A percentile compares a stretch with the other conserved stretches of the same genome.
phyloP scores from a whole-genome alignment of 2,888 invertebrate species.

The Blera fallax region DNA sequence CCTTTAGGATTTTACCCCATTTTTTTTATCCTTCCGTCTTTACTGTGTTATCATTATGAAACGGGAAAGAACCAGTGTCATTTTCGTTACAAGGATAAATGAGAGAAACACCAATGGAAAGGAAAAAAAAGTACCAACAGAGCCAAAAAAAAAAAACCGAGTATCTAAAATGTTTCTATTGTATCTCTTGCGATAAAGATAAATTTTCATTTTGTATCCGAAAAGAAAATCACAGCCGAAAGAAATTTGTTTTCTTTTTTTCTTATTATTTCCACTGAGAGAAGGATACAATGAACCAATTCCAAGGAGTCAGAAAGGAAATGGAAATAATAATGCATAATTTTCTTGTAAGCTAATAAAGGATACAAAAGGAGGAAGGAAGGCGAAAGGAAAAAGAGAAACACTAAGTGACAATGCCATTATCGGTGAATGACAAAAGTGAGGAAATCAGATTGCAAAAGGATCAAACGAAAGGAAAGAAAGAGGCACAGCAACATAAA shows the following conservation, averaged over 20 bases:
- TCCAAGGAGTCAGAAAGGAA: slow-evolving; percentile 45
- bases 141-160: background rate
- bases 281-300: slow-evolving; percentile 41
- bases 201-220: slow-evolving; percentile 57
- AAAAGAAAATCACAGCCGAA: background rate
- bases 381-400: background rate
- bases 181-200: slow-evolving; percentile 48
- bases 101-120: slow-evolving; percentile 15
- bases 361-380: slow-evolving; percentile 26
- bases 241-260: slow-evolving; percentile 27
- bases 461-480: slow-evolving; percentile 42
- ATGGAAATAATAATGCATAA: slow-evolving; percentile 63
- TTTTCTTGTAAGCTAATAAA: slow-evolving; percentile 59
- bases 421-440: slow-evolving; percentile 66
- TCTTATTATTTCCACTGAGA: slow-evolving; percentile 28
- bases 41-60: slow-evolving; percentile 58
- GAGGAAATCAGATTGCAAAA: slow-evolving; percentile 63
- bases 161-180: slow-evolving; percentile 15
- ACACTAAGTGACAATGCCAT: slow-evolving; percentile 68
- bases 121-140: background rate
- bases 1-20: slow-evolving; percentile 6
- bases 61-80: slow-evolving; percentile 53
- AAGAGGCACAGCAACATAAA: background rate
- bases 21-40: slow-evolving; percentile 26
- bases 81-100: slow-evolving; percentile 49